Percentiles rank a stretch among this genome's conserved stretches.
phyloP scores from a whole-genome alignment of 2,888 invertebrate genomes.

The Temnothorax ravouxi region DNA sequence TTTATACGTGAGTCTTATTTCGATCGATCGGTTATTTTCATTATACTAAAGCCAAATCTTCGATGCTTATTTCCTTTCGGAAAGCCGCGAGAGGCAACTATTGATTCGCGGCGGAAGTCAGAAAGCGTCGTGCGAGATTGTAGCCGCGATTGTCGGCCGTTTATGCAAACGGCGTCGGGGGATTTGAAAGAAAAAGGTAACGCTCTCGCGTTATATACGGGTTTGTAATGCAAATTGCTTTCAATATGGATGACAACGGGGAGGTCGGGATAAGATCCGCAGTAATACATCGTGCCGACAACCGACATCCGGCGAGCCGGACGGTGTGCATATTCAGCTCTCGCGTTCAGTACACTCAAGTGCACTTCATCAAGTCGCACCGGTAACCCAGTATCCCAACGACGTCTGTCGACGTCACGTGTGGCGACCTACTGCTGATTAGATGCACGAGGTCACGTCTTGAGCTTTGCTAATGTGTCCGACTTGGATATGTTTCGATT shows the following conservation, averaged over 20 bases:
- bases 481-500: neutral
- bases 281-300: constrained; percentile 85
- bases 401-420: constrained; percentile 65
- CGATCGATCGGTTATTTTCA: neutral
- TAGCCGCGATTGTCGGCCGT: constrained; percentile 33
- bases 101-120: constrained; percentile 5
- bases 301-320: constrained; percentile 83
- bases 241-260: constrained; percentile 80
- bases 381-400: constrained; percentile 67
- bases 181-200: constrained; percentile 20
- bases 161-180: constrained; percentile 39
- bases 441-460: constrained; percentile 55
- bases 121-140: constrained; percentile 14
- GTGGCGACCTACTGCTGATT: constrained; percentile 61
- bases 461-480: neutral
- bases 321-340: constrained; percentile 83
- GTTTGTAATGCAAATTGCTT: constrained; percentile 81
- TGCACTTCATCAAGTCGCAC: constrained; percentile 81
- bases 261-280: constrained; percentile 83
- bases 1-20: neutral
- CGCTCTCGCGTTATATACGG: constrained; percentile 42
- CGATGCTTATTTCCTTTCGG: neutral
- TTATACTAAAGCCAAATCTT: neutral
- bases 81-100: neutral
- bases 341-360: constrained; percentile 80